A percentile compares a stretch with the other conserved stretches of the same genome.
Conservation (phyloP, 2,888 invertebrate species). For the Thecophora atra region DNA sequence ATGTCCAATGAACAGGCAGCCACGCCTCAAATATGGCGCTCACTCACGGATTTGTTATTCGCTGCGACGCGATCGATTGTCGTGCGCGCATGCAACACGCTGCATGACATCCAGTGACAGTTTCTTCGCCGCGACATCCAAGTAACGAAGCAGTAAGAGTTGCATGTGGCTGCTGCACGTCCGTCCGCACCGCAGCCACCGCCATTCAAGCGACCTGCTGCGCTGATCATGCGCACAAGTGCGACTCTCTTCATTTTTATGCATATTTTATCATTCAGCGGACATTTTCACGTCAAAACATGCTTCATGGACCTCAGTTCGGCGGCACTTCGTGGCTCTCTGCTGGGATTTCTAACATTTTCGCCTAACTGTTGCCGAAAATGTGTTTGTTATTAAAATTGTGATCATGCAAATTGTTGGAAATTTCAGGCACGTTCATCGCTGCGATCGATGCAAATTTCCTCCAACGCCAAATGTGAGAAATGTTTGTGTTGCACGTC, state of each 20-base stretch:
- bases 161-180: neutral
- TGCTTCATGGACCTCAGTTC: neutral
- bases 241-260: slow-evolving; percentile 38
- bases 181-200: neutral
- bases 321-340: slow-evolving; percentile 8
- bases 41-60: neutral
- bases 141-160: neutral
- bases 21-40: slow-evolving; percentile 1
- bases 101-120: slow-evolving; percentile 14
- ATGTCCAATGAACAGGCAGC: neutral
- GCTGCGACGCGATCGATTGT: slow-evolving; percentile 29
- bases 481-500: neutral
- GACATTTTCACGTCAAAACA: slow-evolving; percentile 25
- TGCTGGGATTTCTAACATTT: slow-evolving; percentile 30
- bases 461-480: neutral
- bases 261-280: slow-evolving; percentile 37
- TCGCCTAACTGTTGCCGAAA: slow-evolving; percentile 33
- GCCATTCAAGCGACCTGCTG: slow-evolving; percentile 5
- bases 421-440: slow-evolving; percentile 39
- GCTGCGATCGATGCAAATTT: slow-evolving; percentile 37
- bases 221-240: slow-evolving; percentile 33
- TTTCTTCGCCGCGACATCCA: neutral
- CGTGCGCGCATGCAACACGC: slow-evolving; percentile 32
- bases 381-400: slow-evolving; percentile 39
- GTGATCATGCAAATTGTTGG: slow-evolving; percentile 40